Conservation (phyloP, 2,113 vertebrate genomes). For the Neomonachus schauinslandi region DNA sequence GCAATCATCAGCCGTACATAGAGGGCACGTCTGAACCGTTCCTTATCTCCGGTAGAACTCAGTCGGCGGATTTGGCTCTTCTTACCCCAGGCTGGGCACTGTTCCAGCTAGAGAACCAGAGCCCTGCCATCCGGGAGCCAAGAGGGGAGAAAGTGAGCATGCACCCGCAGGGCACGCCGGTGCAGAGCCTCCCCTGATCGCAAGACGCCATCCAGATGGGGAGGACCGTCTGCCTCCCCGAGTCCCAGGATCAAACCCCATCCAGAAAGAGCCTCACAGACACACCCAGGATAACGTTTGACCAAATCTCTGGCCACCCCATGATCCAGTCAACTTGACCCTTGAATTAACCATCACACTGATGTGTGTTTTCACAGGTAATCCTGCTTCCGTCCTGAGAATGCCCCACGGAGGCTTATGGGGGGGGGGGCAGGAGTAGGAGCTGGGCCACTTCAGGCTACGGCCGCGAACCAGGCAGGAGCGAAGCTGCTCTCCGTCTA, state of each 20-base stretch:
- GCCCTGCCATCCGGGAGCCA: background rate
- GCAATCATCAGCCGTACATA: fast-evolving
- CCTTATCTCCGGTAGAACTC: background rate
- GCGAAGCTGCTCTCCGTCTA: fast-evolving
- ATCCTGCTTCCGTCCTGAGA: background rate
- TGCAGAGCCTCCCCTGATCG: background rate
- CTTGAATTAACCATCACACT: fast-evolving
- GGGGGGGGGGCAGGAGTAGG: background rate
- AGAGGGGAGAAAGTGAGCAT: too few relatives aligned
- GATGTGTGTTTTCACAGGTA: fast-evolving
- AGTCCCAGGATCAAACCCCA: background rate
- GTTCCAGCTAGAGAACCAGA: background rate
- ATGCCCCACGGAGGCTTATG: fast-evolving
- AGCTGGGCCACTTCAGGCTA: background rate
- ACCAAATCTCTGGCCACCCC: fast-evolving
- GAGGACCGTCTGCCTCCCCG: background rate
- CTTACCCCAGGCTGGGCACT: fast-evolving
- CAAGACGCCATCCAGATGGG: background rate
- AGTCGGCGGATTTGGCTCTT: fast-evolving
- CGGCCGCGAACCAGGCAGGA: background rate
- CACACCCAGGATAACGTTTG: background rate
- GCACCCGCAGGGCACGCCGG: too few relatives aligned
- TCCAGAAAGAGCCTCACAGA: background rate
- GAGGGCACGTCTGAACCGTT: fast-evolving
- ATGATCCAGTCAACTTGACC: too few relatives aligned